These are phyloP conservation scores for Morpho helenor DNA, from an alignment of 2,888 invertebrate species.

Conservation along the genomic window DNA sequence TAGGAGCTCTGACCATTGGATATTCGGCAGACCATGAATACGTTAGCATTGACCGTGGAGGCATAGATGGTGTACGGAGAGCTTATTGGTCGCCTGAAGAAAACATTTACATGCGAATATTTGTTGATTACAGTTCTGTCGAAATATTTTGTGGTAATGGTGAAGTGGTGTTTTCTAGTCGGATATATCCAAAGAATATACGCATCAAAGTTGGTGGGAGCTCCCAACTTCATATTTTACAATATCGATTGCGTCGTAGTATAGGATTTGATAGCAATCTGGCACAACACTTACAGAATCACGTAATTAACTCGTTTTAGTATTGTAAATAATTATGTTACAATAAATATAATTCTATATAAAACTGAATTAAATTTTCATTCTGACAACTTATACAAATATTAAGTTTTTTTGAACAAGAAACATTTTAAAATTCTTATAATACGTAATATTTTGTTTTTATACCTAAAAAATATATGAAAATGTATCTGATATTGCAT, in stretches of 20 bases:
- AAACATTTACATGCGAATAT: slow-evolving; percentile 50
- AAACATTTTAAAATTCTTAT: too few relatives aligned
- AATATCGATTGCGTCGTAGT: slow-evolving; percentile 52
- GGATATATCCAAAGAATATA: slow-evolving; percentile 56
- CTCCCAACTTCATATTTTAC: slow-evolving; percentile 50
- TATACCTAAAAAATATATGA: too few relatives aligned
- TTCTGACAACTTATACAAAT: neutral
- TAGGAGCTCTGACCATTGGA: slow-evolving; percentile 41
- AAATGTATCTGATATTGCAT: too few relatives aligned
- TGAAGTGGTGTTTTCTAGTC: slow-evolving; percentile 64
- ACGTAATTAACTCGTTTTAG: slow-evolving; percentile 6
- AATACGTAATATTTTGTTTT: too few relatives aligned
- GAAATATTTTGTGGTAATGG: slow-evolving; percentile 65
- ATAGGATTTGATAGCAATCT: slow-evolving; percentile 41
- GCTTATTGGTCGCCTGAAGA: slow-evolving; percentile 48
- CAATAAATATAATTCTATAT: neutral
- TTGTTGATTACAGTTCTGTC: slow-evolving; percentile 60
- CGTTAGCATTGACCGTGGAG: slow-evolving; percentile 55
- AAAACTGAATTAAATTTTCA: neutral
- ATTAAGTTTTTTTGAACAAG: too few relatives aligned
- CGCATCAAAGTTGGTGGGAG: slow-evolving; percentile 47
- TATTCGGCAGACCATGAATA: slow-evolving; percentile 46
- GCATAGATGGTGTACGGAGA: slow-evolving; percentile 49
- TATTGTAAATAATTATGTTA: neutral
- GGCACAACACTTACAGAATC: slow-evolving; percentile 13